These are phyloP conservation scores for Sturnus vulgaris DNA, from an alignment of 2,113 vertebrate species.

Conservation along the genomic window DNA sequence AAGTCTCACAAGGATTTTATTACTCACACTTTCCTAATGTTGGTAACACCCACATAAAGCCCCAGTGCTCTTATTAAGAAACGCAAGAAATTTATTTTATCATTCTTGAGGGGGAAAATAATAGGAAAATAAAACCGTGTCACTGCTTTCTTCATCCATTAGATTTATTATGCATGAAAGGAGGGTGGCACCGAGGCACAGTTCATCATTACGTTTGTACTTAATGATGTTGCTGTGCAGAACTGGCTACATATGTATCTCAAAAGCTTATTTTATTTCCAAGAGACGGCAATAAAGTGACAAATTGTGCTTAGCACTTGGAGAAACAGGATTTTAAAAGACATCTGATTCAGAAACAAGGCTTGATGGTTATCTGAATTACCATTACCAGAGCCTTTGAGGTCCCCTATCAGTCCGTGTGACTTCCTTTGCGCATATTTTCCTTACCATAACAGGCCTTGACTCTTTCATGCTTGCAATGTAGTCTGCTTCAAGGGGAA, in stretches of 20 bases:
- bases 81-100: slow-evolving; percentile 51
- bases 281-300: not conserved
- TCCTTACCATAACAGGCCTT: slow-evolving; percentile 31
- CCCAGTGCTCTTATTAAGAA: slow-evolving; percentile 58
- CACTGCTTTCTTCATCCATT: slow-evolving; percentile 41
- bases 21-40: slow-evolving; percentile 56
- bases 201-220: not conserved
- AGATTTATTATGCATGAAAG: slow-evolving; percentile 36
- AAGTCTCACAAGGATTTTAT: slow-evolving; percentile 51
- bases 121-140: slow-evolving; percentile 49
- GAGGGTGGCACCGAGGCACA: not conserved
- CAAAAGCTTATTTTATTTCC: not conserved
- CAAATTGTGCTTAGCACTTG: not conserved
- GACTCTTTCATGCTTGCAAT: not conserved
- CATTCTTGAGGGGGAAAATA: slow-evolving; percentile 60
- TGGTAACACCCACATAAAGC: slow-evolving; percentile 58
- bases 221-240: not conserved
- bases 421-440: slow-evolving; percentile 55
- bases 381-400: slow-evolving; percentile 38
- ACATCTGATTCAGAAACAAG: slow-evolving; percentile 33
- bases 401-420: slow-evolving; percentile 36
- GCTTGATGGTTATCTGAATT: slow-evolving; percentile 51
- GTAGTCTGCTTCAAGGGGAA: not conserved
- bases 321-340: slow-evolving; percentile 10
- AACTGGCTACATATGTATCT: not conserved